Evolutionary conservation across 2,113 vertebrate genomes (phyloP).

Genomic region (Elachura formosa): DNA sequence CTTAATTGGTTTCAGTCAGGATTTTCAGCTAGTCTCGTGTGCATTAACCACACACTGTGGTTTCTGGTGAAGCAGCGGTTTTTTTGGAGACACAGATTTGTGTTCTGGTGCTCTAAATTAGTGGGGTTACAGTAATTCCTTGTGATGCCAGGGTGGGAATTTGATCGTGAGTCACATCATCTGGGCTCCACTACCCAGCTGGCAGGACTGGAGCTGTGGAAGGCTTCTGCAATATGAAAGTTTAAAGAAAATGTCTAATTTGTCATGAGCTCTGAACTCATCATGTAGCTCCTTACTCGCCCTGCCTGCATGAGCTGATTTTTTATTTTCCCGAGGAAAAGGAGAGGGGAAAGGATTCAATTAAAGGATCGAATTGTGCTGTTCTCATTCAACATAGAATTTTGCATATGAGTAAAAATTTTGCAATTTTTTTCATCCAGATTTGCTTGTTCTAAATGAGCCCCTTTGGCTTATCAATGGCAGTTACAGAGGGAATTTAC

Average conservation of each 20-base stretch:
- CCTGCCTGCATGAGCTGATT: neutral
- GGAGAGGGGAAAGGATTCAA: neutral
- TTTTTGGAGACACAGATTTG: neutral
- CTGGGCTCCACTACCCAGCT: neutral
- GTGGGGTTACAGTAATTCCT: neutral
- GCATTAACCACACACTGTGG: neutral
- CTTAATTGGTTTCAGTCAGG: neutral
- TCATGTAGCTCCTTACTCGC: neutral
- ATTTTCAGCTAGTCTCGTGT: neutral
- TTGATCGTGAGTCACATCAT: fast-evolving
- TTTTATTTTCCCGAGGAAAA: neutral
- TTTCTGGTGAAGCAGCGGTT: neutral
- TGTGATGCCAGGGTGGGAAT: neutral
- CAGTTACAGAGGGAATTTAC: neutral
- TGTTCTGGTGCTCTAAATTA: neutral
- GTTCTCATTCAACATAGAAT: neutral
- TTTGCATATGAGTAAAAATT: neutral
- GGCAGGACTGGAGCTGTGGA: neutral
- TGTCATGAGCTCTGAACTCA: neutral
- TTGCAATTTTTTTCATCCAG: neutral
- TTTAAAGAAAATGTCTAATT: neutral
- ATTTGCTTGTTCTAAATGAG: neutral
- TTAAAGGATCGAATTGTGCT: neutral
- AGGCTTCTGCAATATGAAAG: neutral
- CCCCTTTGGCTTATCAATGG: neutral